Percentiles rank a stretch among this genome's conserved stretches.
phyloP scores from a whole-genome alignment of 2,888 invertebrate genomes.

The Synanthedon formicaeformis region DNA sequence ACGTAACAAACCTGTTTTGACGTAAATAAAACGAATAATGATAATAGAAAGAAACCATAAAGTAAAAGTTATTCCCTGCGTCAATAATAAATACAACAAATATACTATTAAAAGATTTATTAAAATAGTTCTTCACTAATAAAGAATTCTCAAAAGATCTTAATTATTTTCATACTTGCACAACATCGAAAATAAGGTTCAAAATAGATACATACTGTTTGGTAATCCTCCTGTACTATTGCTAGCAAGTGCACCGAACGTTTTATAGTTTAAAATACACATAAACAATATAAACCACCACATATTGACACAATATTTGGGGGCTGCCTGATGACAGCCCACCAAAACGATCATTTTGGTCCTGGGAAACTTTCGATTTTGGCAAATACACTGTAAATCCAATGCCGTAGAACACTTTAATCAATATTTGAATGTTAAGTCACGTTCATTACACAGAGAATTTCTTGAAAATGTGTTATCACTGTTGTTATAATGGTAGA shows the following conservation, averaged over 20 bases:
- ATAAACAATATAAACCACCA: conserved; percentile 60
- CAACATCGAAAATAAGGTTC: neutral
- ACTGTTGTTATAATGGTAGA: conserved; percentile 38
- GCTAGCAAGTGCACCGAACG: conserved; percentile 47
- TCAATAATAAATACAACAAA: conserved; percentile 6
- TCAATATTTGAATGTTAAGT: conserved; percentile 23
- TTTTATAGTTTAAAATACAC: conserved; percentile 54
- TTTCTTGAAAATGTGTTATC: conserved; percentile 29
- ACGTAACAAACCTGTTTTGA: conserved; percentile 41
- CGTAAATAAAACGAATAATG: conserved; percentile 22
- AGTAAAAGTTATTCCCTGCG: conserved; percentile 21
- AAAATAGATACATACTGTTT: conserved; percentile 42
- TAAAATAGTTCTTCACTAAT: neutral
- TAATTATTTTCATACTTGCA: neutral
- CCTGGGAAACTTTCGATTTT: conserved; percentile 59
- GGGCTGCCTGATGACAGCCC: conserved; percentile 69
- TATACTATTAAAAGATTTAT: neutral
- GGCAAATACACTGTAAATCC: conserved; percentile 39
- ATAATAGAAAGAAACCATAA: conserved; percentile 17
- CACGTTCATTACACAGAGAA: conserved; percentile 34
- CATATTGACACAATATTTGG: conserved; percentile 64
- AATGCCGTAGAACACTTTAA: conserved; percentile 37
- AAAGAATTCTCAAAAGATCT: neutral
- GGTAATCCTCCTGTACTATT: conserved; percentile 38
- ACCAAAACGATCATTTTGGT: conserved; percentile 61